Base-by-base conservation (phyloP, 2,113 vertebrate genomes). In the Oxygymnocypris stewartii region DNA sequence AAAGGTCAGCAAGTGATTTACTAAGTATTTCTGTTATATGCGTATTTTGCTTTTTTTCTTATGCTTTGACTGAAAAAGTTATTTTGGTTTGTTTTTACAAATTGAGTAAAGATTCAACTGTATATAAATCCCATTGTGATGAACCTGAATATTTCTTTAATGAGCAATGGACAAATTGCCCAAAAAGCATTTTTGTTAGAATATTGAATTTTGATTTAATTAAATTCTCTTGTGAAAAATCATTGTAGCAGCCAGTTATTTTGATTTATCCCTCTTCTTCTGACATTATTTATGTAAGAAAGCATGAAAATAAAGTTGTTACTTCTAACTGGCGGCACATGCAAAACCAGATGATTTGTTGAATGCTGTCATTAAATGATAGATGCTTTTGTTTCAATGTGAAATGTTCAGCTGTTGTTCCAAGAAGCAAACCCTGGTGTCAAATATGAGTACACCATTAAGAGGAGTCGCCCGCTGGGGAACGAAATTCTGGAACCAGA, bases 381-480 rank as follows among this genome's bases (percentile, higher is more conserved):
- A 18, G 23, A 44, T 51, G 18, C n/a, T 71, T 59, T 25, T 82
- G 4, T 75, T 73, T 71, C 20, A 3, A 20, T n/a, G 35, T 44
- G 25, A 82, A n/a, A 42, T 40, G 54, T 92, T 67, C 79, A 99
- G 98, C 93, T 99, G 79, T 93, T 99, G 18, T 98, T 97, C 92
- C 98, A 99, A 93, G 98, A 98, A 91, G 95, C 90, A 69, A 99
- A 99, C 88, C 96, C 95, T 2, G 98, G 98, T 31, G 91, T 99
- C 31, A 95, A 92, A 67, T 99, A 97, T n/a, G 96, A 98, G 91
- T 99, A 97, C 88, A 96, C 94, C 31, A 90, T 98, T 79, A 96
- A 93, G 89, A 99, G 97, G 93, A 95, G 93, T 37, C 94, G 86
- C 90, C 88, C 77, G 57, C 82, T 92, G 47, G 97, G 95, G 89